Percentiles rank a stretch among this genome's conserved stretches.
phyloP scores from a whole-genome alignment of 2,113 vertebrate genomes.

The Onychostruthus taczanowskii region DNA sequence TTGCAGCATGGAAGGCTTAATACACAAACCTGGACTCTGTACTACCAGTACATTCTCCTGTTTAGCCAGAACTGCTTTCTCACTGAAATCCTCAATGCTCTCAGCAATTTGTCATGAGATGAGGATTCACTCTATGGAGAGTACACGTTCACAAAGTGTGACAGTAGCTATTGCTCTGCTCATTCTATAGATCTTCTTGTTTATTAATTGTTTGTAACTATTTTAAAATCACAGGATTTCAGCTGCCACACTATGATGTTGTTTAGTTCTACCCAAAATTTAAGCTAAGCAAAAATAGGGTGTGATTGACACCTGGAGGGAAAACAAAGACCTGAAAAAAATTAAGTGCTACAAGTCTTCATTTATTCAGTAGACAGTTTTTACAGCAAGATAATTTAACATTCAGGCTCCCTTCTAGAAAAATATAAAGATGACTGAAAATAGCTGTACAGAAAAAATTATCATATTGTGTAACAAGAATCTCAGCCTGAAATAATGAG shows the following conservation, averaged over 20 bases:
- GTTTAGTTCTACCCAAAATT: not conserved
- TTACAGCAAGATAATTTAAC: not conserved
- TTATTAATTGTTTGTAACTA: not conserved
- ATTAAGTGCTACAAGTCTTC: not conserved
- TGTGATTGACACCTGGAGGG: not conserved
- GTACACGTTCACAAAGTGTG: not conserved
- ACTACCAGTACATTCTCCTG: not conserved
- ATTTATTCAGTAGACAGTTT: not conserved
- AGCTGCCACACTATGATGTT: not conserved
- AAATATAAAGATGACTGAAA: not conserved
- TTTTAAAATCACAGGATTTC: not conserved
- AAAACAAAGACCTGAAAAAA: not conserved
- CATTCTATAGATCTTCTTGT: not conserved
- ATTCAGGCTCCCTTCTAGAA: not conserved
- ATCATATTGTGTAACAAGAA: not conserved
- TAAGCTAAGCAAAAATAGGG: not conserved
- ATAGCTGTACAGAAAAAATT: not conserved
- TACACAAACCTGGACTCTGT: not conserved
- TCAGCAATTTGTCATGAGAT: not conserved
- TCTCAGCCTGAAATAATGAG: not conserved
- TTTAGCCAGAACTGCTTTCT: not conserved
- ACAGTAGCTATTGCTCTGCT: not conserved
- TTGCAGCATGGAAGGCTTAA: not conserved
- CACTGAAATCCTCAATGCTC: not conserved
- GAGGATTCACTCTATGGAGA: not conserved